Base-by-base conservation (phyloP, 2,797 vertebrate genomes). In the Phalloptychus januarius region DNA sequence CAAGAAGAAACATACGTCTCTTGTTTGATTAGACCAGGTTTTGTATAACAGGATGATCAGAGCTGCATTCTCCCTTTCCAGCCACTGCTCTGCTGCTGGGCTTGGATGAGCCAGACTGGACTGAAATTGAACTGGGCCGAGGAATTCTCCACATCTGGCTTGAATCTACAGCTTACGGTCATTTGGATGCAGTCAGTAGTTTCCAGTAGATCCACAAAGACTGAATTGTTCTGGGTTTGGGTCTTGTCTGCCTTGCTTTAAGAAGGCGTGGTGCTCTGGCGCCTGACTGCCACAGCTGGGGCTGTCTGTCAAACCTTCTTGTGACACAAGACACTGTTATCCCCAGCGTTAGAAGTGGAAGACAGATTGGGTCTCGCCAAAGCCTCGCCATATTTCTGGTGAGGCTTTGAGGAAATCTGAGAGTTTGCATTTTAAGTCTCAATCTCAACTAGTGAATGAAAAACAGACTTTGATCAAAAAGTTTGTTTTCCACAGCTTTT, bases 131-230 rank as follows among this genome's bases (percentile, higher is more conserved):
- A 94, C 94, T 85, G 91, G 93, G 91, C 89, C 45, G 83, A 95
- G 94, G 96, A 96, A 96, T 96, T 96, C 94, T 80, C 94, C 95
- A 96, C 96, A 96, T 96, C 96, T 96, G 96, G 95, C 95, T 96
- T 96, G 94, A 95, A 96, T 96, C 95, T 96, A 81, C 91, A 93
- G 93, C 94, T 95, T 95, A 95, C 91, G 95, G 94, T 95, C 95
- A 96, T 95, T 96, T 95, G 93, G 96, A 95, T 93, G 92, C 94
- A 93, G 95, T 94, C 92, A 94, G 95, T 94, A 93, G 94, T 94
- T 95, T 96, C 95, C 95, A 96, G 95, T 95, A 94, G 94, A 95
- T 95, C 91, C 95, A 96, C 96, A 96, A 96, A 96, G 95, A 92
- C 92, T 86, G 94, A 88, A 96, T 96, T 96, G 95, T 96, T 96